phyloP scores from a whole-genome alignment of 1,140 invertebrate genomes.

The Drosophila quadrilineata region DNA sequence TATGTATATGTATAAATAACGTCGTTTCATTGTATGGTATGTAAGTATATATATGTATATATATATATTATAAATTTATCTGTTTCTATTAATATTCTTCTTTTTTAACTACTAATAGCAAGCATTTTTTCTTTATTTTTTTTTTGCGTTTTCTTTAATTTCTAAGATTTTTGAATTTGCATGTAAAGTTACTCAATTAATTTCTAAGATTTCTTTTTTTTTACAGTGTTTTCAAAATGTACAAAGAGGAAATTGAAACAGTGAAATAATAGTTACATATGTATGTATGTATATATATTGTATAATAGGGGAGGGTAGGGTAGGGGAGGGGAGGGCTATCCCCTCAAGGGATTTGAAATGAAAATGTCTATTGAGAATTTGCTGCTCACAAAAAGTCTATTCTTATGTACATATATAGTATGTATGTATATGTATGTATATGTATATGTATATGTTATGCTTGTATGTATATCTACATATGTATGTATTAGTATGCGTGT shows the following conservation, averaged over 20 bases:
- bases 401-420: slow-evolving; percentile 22
- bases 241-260: slow-evolving; percentile 34
- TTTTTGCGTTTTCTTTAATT: slow-evolving; percentile 13
- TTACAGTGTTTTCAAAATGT: slow-evolving; percentile 61
- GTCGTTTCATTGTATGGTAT: slow-evolving; percentile 51
- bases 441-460: slow-evolving; percentile 22
- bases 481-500: too few relatives aligned
- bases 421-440: slow-evolving; percentile 8
- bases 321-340: too few relatives aligned
- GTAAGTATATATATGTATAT: slow-evolving; percentile 37
- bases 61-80: slow-evolving; percentile 52
- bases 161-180: too few relatives aligned
- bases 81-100: slow-evolving; percentile 31
- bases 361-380: slow-evolving; percentile 18
- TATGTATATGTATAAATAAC: slow-evolving; percentile 63
- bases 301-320: too few relatives aligned
- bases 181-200: too few relatives aligned
- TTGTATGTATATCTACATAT: slow-evolving; percentile 21
- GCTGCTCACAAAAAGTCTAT: slow-evolving; percentile 5
- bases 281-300: slow-evolving; percentile 9
- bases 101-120: too few relatives aligned
- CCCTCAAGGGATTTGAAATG: too few relatives aligned
- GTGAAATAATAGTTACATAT: slow-evolving; percentile 28
- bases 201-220: slow-evolving; percentile 26
- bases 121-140: slow-evolving; percentile 34